Evolutionary conservation across 1,140 invertebrate species (phyloP).

Genomic region (Tetragonula clypearis): DNA sequence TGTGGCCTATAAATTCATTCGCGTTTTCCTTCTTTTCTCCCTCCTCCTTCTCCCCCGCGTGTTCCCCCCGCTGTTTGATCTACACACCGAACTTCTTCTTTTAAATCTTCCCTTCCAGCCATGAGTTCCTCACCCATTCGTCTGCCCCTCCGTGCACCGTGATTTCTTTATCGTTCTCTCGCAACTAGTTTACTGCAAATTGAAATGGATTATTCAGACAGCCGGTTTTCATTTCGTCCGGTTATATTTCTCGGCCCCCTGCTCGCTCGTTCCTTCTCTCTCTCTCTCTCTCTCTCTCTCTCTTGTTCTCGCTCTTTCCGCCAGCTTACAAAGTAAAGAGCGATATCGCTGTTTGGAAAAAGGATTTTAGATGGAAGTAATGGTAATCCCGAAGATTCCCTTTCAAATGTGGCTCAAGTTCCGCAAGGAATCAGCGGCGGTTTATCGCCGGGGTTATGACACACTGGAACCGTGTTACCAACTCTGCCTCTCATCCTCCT

Average conservation of each 20-base stretch:
- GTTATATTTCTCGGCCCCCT: slow-evolving; percentile 36
- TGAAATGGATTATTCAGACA: slow-evolving; percentile 77
- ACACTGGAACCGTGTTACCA: slow-evolving; percentile 65
- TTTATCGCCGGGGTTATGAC: slow-evolving; percentile 77
- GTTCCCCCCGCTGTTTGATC: slow-evolving; percentile 7
- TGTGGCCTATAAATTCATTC: slow-evolving; percentile 32
- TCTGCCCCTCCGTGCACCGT: background rate
- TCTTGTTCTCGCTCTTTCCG: background rate
- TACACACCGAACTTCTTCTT: background rate
- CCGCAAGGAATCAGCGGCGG: slow-evolving; percentile 72
- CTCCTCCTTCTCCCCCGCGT: background rate
- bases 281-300: background rate
- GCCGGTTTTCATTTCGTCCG: slow-evolving; percentile 67
- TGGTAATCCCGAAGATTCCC: slow-evolving; percentile 78
- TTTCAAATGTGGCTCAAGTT: slow-evolving; percentile 75
- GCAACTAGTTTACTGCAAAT: slow-evolving; percentile 78
- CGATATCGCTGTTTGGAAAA: slow-evolving; percentile 68
- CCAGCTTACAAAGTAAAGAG: slow-evolving; percentile 23
- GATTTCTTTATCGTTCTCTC: slow-evolving; percentile 36
- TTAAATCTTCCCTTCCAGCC: slow-evolving; percentile 2
- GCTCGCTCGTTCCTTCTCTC: background rate
- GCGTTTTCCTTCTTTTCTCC: background rate
- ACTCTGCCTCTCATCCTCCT: background rate
- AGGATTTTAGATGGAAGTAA: slow-evolving; percentile 78
- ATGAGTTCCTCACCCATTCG: background rate